Base-by-base conservation (phyloP, 2,888 invertebrate species). In the Endotricha flammealis region DNA sequence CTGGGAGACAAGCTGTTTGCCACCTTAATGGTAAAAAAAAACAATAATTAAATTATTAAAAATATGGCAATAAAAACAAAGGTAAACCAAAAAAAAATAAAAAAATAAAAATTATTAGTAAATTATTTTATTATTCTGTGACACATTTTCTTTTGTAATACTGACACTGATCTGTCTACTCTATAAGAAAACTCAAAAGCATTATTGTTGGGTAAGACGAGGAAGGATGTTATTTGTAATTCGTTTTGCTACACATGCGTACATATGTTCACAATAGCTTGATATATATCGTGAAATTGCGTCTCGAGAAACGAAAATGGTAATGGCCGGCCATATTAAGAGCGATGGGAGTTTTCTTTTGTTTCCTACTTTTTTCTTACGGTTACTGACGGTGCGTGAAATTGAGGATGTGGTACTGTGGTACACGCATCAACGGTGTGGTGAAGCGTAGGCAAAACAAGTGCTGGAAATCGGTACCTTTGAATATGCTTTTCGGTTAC, bases 151-250 rank as follows among this genome's bases (percentile, higher is more conserved):
- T 9, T 24, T 9, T 6, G 13, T 12, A n/a, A 13, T 2, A 8
- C 4, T 1, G 1, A 8, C 13, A 4, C n/a, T 4, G n/a, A 12
- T 27, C 6, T 13, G 14, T 32, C n/a, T 32, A 32, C 23, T 13
- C 32, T 32, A 25, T 23, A 25, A 11, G 25, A 33, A 7, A 20
- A 9, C n/a, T 17, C 17, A 29, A 13, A 29, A 22, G 7, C 20
- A 20, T 34, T 13, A 29, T 34, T 22, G 12, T 31, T 25, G 16
- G n/a, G 12, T 11, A 27, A 24, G 25, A 27, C 29, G 17, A 16
- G 30, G 17, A 17, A n/a, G 7, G 9, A 23, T 6, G 31, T 27
- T 31, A 31, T 36, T 36, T 36, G 36, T 36, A 36, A 36, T 36
- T 31, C 36, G 31, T 25, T 36, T 30, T 27, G 16, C 31, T 31